Evolutionary conservation across 2,797 vertebrate genomes (phyloP), one percentile per base, ranked within the genome.

Genomic region (Dendrocincla tyrannina): DNA sequence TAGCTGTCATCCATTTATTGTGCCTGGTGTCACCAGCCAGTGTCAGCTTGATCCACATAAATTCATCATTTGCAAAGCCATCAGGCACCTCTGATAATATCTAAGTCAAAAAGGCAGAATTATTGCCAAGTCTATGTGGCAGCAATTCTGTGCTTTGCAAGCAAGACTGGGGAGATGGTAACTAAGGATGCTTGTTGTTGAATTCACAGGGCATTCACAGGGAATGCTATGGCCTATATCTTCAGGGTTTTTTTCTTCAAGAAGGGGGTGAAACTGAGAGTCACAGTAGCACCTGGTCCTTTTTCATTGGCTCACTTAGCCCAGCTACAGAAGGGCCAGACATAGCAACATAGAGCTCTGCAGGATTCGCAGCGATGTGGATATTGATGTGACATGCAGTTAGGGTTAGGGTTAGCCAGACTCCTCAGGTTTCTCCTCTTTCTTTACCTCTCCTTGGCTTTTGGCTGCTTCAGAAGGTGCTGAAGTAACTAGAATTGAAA

Each of bases 361-460:
- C 62, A 46, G 30, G 20, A 15, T 59, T 15, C 0, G 2, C 18
- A 56, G 13, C 9, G 49, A 5, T 5, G 11, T 2, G 5, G 4
- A 10, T 41, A 28, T 28, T 41, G 28, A 9, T 18, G 2, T 66
- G 37, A 56, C 32, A 53, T 12, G 32, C 39, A 70, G 12, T 13
- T 32, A 44, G 47, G 39, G 44, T 50, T 50, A 33, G 28, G 13
- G 39, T 55, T 30, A 59, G 30, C 28, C 49, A 47, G 19, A 37
- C 23, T 41, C 22, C 44, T 49, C 58, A 49, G 17, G 33, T 44
- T 74, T 70, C 16, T 4, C 5, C 18, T 49, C 35, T 66, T 23
- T 66, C 58, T 63, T 44, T 68, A 59, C 20, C 13, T 79, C 58
- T 79, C 13, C 44, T 74, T 58, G 62, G 30, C 9, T 92, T 89